Evolutionary conservation across 2,888 invertebrate species (phyloP), one percentile per base, ranked within the genome.

Genomic region (Branchellion lobata): DNA sequence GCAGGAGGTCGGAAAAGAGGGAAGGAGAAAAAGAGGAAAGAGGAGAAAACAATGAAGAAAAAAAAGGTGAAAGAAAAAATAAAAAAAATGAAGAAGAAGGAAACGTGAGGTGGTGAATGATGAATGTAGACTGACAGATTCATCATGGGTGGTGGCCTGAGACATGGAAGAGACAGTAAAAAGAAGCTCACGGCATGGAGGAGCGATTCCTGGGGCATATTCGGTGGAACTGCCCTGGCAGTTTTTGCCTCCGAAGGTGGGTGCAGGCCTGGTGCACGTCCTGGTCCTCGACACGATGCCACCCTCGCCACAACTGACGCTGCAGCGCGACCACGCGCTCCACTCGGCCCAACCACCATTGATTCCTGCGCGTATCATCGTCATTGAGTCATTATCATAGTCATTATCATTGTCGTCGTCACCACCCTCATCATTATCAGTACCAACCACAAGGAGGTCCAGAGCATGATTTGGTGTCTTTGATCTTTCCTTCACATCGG

Each of bases 401-500:
- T n/a, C n/a, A n/a, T n/a, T n/a, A n/a, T n/a, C n/a, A n/a, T n/a
- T n/a, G n/a, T n/a, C n/a, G n/a, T n/a, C n/a, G n/a, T n/a, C n/a
- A n/a, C n/a, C n/a, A n/a, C n/a, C n/a, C n/a, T n/a, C n/a, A n/a
- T n/a, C 31, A 47, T 14, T 14, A 47, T 8, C 47, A 27, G 36
- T 1, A 57, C 80, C 65, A 33, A 78, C 78, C 61, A 74, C 80
- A 79, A 57, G 65, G 72, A 24, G 75, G 79, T 11, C 73, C 79
- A 40, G 69, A 3, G 82, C 87, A 87, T 11, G 81, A 76, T 69
- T 84, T 83, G 1, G 77, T 80, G 71, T 86, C 84, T 33, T 81
- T 80, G 40, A 80, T 81, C 14, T 82, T 82, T 5, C 87, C 87
- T 18, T 71, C 78, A 82, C 88, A 88, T 1, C 53, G 65, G 5